These are phyloP conservation scores for Ditylenchus dipsaci DNA, from an alignment of 1,140 invertebrate genomes.

Conservation along the genomic window DNA sequence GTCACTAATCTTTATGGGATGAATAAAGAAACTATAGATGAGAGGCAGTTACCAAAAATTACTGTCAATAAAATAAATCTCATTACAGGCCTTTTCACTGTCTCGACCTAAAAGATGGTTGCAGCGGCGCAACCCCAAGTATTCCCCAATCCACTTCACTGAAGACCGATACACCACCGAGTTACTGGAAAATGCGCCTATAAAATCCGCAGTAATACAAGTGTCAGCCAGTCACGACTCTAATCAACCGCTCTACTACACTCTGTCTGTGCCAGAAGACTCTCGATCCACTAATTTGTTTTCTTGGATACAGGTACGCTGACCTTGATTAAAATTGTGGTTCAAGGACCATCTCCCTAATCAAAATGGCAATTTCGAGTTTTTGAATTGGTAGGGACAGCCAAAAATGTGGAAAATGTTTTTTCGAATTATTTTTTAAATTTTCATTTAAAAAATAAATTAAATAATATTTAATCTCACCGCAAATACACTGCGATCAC, in stretches of 20 bases:
- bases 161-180: conserved; percentile 58
- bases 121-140: conserved; percentile 47
- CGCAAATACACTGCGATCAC: too few relatives aligned
- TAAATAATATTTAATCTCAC: too few relatives aligned
- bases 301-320: conserved; percentile 39
- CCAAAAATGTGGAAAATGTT: too few relatives aligned
- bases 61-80: not conserved
- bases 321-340: not conserved
- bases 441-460: too few relatives aligned
- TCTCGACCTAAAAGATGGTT: conserved; percentile 42
- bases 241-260: conserved; percentile 51
- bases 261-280: conserved; percentile 54
- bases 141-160: conserved; percentile 54
- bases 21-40: too few relatives aligned
- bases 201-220: conserved; percentile 55
- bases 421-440: too few relatives aligned
- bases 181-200: conserved; percentile 58
- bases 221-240: conserved; percentile 55
- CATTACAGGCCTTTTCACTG: conserved; percentile 14
- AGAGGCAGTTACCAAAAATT: too few relatives aligned
- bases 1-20: too few relatives aligned
- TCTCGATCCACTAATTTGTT: conserved; percentile 47
- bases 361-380: too few relatives aligned
- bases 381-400: too few relatives aligned
- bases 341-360: too few relatives aligned